A percentile compares a stretch with the other conserved stretches of the same genome.
These are phyloP conservation scores for Pissodes strobi DNA, from an alignment of 1,140 invertebrate species.

Conservation along the genomic window DNA sequence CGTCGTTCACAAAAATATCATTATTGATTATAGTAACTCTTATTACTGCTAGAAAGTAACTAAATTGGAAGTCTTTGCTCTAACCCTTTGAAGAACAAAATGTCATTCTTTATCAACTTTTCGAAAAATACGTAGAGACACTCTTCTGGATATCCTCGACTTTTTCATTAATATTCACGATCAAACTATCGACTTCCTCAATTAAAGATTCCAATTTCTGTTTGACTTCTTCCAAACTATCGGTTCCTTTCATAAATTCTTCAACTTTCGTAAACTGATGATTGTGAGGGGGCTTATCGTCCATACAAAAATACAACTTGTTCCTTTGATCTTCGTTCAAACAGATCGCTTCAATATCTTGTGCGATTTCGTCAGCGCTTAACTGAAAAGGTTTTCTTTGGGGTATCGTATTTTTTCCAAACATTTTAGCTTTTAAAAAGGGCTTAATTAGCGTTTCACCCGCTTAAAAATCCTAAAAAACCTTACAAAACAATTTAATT, in stretches of 20 bases:
- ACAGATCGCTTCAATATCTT: conserved; percentile 44
- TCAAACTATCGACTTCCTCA: conserved; percentile 23
- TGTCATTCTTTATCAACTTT: background rate
- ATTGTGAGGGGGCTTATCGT: conserved; percentile 44
- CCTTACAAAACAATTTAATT: too few species aligned
- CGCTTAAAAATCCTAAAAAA: too few species aligned
- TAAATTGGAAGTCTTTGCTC: too few species aligned
- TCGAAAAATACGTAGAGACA: background rate
- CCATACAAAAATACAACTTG: conserved; percentile 45
- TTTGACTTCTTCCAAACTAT: conserved; percentile 40
- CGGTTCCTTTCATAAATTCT: conserved; percentile 45
- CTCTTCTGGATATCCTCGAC: conserved; percentile 23
- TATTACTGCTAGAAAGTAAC: too few species aligned
- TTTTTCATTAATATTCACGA: conserved; percentile 19
- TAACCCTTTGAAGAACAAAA: too few species aligned
- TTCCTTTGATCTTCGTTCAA: conserved; percentile 38
- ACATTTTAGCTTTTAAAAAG: too few species aligned
- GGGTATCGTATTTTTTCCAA: conserved; percentile 30
- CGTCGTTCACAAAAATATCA: too few species aligned
- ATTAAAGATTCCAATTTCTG: conserved; percentile 27
- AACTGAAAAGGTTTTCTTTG: conserved; percentile 36
- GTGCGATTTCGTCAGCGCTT: conserved; percentile 37
- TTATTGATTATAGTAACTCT: too few species aligned
- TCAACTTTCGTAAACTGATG: conserved; percentile 43
- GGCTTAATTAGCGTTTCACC: too few species aligned